Percentiles rank a stretch among this genome's conserved stretches.
These are phyloP conservation scores for Periparus ater DNA, from an alignment of 2,797 vertebrate species.

Conservation along the genomic window DNA sequence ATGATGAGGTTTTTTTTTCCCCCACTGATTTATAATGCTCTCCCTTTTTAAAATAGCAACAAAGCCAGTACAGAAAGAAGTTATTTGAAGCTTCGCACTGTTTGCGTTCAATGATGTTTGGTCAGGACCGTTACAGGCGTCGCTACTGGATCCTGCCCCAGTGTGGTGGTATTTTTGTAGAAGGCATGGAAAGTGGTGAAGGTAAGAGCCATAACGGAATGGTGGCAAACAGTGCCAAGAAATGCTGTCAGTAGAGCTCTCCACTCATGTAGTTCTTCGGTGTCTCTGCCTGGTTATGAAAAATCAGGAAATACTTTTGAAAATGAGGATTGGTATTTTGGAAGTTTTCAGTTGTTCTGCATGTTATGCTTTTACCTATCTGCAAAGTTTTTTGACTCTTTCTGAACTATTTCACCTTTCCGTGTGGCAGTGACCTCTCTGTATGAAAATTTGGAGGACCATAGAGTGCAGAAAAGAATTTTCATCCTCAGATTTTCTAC, in stretches of 20 bases:
- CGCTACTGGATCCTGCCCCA: slow-evolving; percentile 94
- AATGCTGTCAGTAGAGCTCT: neutral
- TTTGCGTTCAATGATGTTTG: slow-evolving; percentile 90
- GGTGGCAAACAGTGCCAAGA: neutral
- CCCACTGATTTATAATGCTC: neutral
- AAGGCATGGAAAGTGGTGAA: slow-evolving; percentile 90
- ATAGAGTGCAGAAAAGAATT: neutral
- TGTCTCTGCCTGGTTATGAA: neutral
- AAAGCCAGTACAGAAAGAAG: slow-evolving; percentile 90
- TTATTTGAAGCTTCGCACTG: slow-evolving; percentile 90
- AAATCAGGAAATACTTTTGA: neutral
- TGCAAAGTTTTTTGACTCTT: neutral
- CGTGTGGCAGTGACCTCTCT: neutral
- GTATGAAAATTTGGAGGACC: neutral
- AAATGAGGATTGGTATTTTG: neutral
- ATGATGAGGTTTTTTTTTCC: neutral
- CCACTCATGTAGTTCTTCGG: neutral
- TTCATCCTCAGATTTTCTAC: neutral
- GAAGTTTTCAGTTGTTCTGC: neutral
- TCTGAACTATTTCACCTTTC: neutral
- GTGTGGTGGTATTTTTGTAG: slow-evolving; percentile 91
- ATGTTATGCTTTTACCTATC: neutral
- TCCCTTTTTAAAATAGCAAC: slow-evolving; percentile 82
- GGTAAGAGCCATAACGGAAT: slow-evolving; percentile 71
- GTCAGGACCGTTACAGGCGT: slow-evolving; percentile 93